phyloP scores from a whole-genome alignment of 2,113 vertebrate species.

The Pholis gunnellus region DNA sequence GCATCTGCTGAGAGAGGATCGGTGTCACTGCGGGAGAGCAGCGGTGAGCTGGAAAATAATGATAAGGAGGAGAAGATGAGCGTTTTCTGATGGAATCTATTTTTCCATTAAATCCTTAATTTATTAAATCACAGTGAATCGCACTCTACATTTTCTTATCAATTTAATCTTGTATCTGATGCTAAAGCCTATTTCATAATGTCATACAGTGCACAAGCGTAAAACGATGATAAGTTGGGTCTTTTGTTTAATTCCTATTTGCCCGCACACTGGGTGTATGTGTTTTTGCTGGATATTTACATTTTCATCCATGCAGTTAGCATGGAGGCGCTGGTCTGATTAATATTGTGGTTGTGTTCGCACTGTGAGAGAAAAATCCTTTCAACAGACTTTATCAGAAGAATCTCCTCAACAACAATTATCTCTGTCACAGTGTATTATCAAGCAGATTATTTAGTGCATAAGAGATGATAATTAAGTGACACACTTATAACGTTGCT shows the following conservation, averaged over 20 bases:
- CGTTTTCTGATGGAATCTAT: conserved; percentile 27
- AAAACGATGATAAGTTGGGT: not conserved
- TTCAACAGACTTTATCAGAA: not conserved
- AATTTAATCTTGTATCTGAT: not conserved
- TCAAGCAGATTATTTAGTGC: not conserved
- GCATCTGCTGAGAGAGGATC: not conserved
- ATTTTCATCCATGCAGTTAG: not conserved
- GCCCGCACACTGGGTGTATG: not conserved
- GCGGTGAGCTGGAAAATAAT: not conserved
- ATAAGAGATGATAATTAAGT: not conserved
- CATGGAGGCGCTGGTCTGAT: not conserved
- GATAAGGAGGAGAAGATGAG: not conserved
- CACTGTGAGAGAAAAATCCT: not conserved
- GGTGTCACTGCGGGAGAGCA: not conserved
- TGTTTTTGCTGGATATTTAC: not conserved
- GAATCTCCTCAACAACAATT: not conserved
- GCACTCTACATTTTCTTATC: not conserved
- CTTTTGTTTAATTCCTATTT: not conserved
- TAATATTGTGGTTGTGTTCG: not conserved
- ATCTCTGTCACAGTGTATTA: not conserved
- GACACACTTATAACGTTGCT: not conserved
- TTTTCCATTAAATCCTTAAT: conserved; percentile 2
- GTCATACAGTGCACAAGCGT: not conserved
- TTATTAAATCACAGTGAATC: conserved; percentile 5
- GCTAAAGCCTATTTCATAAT: not conserved